Conservation (phyloP, 1,140 invertebrate genomes). For the Brachionus manjavacas region DNA sequence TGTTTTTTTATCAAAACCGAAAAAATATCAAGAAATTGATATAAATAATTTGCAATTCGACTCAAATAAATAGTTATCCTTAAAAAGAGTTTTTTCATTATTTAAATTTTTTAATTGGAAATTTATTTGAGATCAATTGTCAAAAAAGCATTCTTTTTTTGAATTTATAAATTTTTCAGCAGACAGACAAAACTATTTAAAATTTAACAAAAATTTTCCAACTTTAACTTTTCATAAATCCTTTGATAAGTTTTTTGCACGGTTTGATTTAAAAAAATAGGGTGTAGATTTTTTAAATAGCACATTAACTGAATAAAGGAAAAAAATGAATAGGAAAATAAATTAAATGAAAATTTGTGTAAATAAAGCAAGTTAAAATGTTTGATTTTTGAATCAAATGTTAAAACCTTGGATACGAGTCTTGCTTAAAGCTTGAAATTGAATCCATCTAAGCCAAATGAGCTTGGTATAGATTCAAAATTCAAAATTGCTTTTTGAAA, state of each 20-base stretch:
- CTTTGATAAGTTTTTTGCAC: background rate
- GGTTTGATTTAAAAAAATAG: background rate
- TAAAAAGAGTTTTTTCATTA: no score
- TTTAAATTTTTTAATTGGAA: no score
- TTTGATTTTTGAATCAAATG: background rate
- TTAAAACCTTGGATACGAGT: background rate
- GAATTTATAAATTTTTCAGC: no score
- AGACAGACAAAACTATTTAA: no score
- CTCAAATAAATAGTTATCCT: no score
- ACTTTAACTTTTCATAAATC: no score
- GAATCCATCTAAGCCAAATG: background rate
- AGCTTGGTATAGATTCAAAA: background rate
- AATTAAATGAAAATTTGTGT: background rate
- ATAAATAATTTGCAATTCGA: no score
- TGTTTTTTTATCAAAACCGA: no score
- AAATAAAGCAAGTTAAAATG: background rate
- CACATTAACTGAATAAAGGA: background rate
- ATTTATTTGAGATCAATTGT: no score
- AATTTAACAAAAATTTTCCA: no score
- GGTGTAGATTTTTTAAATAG: background rate
- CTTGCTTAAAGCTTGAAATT: background rate
- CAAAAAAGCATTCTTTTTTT: no score
- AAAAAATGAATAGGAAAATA: background rate
- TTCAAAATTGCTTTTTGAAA: background rate
- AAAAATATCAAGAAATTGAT: no score